A percentile compares a stretch with the other conserved stretches of the same genome.
Conservation (phyloP, 1,140 invertebrate genomes). For the Dendrolimus kikuchii region DNA sequence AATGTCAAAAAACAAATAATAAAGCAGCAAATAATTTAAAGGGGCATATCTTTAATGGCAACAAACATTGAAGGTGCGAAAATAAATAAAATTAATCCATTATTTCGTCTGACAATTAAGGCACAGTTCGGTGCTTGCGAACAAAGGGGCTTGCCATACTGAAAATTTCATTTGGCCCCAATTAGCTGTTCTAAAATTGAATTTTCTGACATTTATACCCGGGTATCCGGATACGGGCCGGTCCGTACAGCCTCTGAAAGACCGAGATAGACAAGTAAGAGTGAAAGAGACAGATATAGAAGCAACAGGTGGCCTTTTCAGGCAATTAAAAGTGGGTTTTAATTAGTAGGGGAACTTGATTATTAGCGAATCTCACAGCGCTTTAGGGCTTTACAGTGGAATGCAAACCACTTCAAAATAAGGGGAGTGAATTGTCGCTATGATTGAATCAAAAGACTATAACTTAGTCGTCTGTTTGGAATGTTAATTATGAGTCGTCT, state of each 20-base stretch:
- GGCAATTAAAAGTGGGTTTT: slow-evolving; percentile 67
- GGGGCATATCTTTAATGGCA: not conserved
- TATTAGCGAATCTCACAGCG: slow-evolving; percentile 57
- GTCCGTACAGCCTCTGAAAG: slow-evolving; percentile 38
- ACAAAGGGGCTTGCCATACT: slow-evolving; percentile 49
- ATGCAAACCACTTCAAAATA: slow-evolving; percentile 45
- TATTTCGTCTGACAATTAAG: slow-evolving; percentile 54
- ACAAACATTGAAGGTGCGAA: not conserved
- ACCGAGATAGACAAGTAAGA: slow-evolving; percentile 15
- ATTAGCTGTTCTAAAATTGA: slow-evolving; percentile 62
- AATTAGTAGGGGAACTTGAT: slow-evolving; percentile 66
- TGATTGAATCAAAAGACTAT: not conserved
- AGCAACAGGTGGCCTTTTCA: slow-evolving; percentile 60
- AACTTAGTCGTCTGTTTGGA: slow-evolving; percentile 6
- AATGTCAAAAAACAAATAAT: no score
- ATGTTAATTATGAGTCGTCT: no score
- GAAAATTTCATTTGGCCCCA: slow-evolving; percentile 62
- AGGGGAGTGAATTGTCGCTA: slow-evolving; percentile 23
- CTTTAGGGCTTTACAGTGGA: slow-evolving; percentile 51
- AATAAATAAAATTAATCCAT: slow-evolving; percentile 44
- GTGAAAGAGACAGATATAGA: slow-evolving; percentile 22
- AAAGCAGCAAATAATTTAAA: not conserved
- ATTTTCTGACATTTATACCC: slow-evolving; percentile 62
- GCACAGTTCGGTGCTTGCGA: slow-evolving; percentile 37
- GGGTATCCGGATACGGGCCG: slow-evolving; percentile 64